Conservation (phyloP, 1,140 invertebrate species). For the Microplitis demolitor region DNA sequence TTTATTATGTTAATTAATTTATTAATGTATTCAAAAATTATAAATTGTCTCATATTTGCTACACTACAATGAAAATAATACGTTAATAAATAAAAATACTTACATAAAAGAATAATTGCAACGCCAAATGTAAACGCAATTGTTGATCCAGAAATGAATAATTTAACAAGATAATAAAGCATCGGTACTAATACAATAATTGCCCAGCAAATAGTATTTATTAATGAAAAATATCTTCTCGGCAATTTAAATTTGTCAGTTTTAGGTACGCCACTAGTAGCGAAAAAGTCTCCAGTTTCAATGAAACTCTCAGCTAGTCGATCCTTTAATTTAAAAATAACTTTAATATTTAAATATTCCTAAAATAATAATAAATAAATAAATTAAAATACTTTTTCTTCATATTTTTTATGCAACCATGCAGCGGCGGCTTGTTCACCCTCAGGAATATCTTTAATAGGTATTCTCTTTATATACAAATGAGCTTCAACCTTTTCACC, state of each 20-base stretch:
- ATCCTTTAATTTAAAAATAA: constrained; percentile 63
- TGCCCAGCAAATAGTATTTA: constrained; percentile 77
- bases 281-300: constrained; percentile 82
- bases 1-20: too few relatives aligned
- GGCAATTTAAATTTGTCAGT: constrained; percentile 64
- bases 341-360: background rate
- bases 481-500: constrained; percentile 78
- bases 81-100: constrained; percentile 59
- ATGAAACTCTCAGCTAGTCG: constrained; percentile 80
- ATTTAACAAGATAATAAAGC: constrained; percentile 70
- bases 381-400: constrained; percentile 76
- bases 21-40: too few relatives aligned
- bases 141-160: constrained; percentile 75
- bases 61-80: too few relatives aligned
- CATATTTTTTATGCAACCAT: constrained; percentile 83
- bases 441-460: constrained; percentile 79
- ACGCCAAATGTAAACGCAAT: constrained; percentile 72
- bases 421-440: constrained; percentile 77
- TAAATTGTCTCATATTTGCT: too few relatives aligned
- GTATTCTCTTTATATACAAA: constrained; percentile 81
- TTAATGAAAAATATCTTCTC: constrained; percentile 69
- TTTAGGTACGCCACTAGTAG: constrained; percentile 71
- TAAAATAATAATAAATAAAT: too few relatives aligned
- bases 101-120: constrained; percentile 73
- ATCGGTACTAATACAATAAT: constrained; percentile 72